Evolutionary conservation across 2,113 vertebrate genomes (phyloP).

Genomic region (Corydoras sp.): DNA sequence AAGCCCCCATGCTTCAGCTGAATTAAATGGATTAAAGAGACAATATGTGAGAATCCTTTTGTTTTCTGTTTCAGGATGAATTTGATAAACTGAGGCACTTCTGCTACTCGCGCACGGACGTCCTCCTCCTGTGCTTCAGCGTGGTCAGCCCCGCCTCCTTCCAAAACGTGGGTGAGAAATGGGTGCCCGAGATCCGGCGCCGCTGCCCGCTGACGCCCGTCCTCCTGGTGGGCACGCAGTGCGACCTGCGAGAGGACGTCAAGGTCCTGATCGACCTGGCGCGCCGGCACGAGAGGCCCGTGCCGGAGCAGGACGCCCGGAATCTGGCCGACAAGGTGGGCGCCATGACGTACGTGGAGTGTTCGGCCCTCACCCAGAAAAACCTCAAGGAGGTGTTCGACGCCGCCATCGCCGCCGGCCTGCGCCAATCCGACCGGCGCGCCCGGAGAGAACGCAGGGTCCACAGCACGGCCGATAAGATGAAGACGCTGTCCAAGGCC

Average conservation of each 20-base stretch:
- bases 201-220: slow-evolving; percentile 70
- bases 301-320: slow-evolving; percentile 61
- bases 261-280: slow-evolving; percentile 74
- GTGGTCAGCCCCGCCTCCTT: slow-evolving; percentile 69
- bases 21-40: too few relatives aligned
- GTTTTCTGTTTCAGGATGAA: slow-evolving; percentile 64
- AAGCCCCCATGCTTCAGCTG: too few relatives aligned
- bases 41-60: too few relatives aligned
- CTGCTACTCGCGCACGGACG: slow-evolving; percentile 73
- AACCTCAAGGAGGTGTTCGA: slow-evolving; percentile 82
- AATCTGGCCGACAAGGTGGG: slow-evolving; percentile 67
- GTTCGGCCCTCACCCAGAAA: slow-evolving; percentile 78
- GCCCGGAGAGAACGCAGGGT: slow-evolving; percentile 65
- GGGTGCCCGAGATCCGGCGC: slow-evolving; percentile 72
- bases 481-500: slow-evolving; percentile 76
- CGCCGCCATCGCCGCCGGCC: slow-evolving; percentile 69
- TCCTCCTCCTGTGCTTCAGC: slow-evolving; percentile 59
- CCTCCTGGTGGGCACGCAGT: slow-evolving; percentile 76
- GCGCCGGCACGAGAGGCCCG: slow-evolving; percentile 62
- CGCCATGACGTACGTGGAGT: slow-evolving; percentile 72
- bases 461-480: slow-evolving; percentile 69
- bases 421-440: slow-evolving; percentile 60
- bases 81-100: slow-evolving; percentile 79
- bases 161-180: slow-evolving; percentile 75
- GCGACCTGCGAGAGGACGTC: slow-evolving; percentile 74